These are phyloP conservation scores for Antidorcas marsupialis DNA, from an alignment of 2,113 vertebrate genomes.

Conservation along the genomic window DNA sequence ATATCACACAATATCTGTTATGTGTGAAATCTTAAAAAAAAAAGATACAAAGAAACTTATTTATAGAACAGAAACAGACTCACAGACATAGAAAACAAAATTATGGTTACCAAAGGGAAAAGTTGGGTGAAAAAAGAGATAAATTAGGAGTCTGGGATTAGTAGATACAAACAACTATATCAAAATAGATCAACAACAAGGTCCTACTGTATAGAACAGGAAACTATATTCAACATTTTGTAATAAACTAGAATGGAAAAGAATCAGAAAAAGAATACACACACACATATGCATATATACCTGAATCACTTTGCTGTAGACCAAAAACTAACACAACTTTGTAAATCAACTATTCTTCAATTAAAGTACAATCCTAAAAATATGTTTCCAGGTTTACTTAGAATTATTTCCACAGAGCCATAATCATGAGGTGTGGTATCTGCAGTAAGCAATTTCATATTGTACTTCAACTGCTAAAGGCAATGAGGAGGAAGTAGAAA, in stretches of 20 bases:
- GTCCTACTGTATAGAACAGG: neutral
- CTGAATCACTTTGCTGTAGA: neutral
- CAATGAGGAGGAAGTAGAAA: neutral
- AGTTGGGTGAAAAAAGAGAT: neutral
- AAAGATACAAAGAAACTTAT: neutral
- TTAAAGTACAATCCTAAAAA: neutral
- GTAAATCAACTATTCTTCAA: neutral
- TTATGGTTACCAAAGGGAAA: neutral
- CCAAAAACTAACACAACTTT: neutral
- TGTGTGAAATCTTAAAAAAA: neutral
- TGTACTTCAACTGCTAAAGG: neutral
- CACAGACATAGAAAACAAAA: neutral
- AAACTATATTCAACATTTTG: neutral
- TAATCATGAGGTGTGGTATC: neutral
- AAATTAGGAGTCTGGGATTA: neutral
- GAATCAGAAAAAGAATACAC: neutral
- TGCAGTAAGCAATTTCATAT: neutral
- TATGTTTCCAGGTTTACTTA: neutral
- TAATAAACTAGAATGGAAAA: neutral
- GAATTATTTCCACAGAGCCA: constrained; percentile 31
- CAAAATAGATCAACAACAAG: neutral
- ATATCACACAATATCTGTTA: neutral
- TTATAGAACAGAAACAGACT: neutral
- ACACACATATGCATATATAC: neutral
- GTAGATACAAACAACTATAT: neutral